Percentiles rank a stretch among this genome's conserved stretches.
Conservation (phyloP, 2,797 vertebrate species). For the Manis crassicaudata region DNA sequence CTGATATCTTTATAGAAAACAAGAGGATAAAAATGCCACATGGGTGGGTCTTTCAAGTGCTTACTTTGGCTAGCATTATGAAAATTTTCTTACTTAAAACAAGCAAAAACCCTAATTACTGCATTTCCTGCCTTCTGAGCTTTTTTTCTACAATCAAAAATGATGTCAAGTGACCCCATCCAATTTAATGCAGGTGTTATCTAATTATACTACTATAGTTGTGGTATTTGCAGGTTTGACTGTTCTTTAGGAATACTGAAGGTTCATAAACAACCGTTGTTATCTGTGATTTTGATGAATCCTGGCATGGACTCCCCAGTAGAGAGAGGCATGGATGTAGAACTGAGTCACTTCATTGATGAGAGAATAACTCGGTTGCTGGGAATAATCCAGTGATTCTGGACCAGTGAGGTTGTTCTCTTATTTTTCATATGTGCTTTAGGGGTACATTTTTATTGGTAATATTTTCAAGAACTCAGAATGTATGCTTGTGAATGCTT, state of each 20-base stretch:
- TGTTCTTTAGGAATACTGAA: constrained; percentile 13
- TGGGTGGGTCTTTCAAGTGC: constrained; percentile 39
- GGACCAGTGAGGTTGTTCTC: background rate
- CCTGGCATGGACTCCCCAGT: background rate
- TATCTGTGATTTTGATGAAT: constrained; percentile 29
- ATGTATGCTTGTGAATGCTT: background rate
- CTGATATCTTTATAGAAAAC: background rate
- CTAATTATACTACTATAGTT: background rate
- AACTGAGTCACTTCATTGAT: background rate
- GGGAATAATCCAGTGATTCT: constrained; percentile 15
- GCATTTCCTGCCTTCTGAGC: background rate
- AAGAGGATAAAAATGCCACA: background rate
- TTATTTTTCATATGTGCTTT: background rate
- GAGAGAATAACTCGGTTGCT: background rate
- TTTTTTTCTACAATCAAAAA: constrained; percentile 10
- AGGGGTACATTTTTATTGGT: background rate
- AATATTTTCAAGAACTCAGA: background rate
- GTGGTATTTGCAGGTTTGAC: background rate
- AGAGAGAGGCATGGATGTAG: background rate
- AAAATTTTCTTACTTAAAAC: constrained; percentile 21
- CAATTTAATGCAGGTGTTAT: background rate
- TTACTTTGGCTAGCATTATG: constrained; percentile 20
- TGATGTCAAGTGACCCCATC: background rate
- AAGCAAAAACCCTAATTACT: background rate
- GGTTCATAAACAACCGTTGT: background rate